Evolutionary conservation across 2,797 vertebrate genomes (phyloP).

Genomic region (Esox lucius): DNA sequence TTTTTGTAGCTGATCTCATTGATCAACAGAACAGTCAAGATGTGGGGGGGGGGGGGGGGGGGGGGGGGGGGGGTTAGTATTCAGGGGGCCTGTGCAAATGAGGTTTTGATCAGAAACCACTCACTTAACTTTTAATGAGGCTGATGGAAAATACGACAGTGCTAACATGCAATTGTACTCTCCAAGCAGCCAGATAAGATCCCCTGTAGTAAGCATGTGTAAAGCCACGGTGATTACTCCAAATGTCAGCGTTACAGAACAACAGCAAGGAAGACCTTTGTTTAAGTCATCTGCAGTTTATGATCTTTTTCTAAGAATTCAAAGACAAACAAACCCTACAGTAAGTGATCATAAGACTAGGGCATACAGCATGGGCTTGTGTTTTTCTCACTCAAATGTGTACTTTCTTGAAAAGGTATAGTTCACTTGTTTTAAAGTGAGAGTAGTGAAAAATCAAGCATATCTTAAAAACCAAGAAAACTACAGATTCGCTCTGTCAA

Average conservation of each 20-base stretch:
- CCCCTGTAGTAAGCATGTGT: neutral
- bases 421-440: neutral
- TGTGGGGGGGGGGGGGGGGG: too few species aligned
- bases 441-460: neutral
- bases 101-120: too few species aligned
- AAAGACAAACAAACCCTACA: neutral
- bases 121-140: too few species aligned
- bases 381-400: neutral
- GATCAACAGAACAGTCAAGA: too few species aligned
- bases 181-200: slow-evolving; percentile 16
- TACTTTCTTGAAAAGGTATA: neutral
- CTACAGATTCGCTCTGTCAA: neutral
- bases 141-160: too few species aligned
- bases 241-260: slow-evolving; percentile 1
- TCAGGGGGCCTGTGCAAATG: too few species aligned
- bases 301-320: neutral
- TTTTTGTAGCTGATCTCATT: too few species aligned
- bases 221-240: neutral
- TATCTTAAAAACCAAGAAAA: neutral
- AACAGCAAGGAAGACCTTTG: neutral
- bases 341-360: neutral
- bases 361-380: neutral
- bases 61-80: too few species aligned
- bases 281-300: neutral
- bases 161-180: neutral